These are phyloP conservation scores for Brachyopa scutellaris DNA, from an alignment of 2,888 invertebrate genomes.

Conservation along the genomic window DNA sequence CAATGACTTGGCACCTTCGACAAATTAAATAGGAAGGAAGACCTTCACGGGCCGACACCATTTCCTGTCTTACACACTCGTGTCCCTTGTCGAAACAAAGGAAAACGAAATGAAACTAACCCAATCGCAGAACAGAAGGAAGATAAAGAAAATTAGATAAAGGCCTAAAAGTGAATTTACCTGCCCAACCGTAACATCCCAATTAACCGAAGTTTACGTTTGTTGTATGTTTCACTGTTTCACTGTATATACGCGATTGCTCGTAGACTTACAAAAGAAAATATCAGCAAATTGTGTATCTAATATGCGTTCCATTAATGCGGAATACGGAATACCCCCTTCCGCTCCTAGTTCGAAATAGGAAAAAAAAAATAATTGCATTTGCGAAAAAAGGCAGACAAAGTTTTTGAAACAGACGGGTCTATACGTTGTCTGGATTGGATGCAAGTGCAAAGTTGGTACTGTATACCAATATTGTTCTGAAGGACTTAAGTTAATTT, in stretches of 20 bases:
- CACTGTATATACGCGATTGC: neutral
- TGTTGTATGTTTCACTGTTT: conserved; percentile 2
- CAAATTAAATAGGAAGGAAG: conserved; percentile 14
- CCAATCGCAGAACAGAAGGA: neutral
- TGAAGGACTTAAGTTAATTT: too few relatives aligned
- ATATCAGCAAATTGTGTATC: conserved; percentile 32
- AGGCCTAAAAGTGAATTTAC: conserved; percentile 58
- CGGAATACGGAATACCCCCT: conserved; percentile 1
- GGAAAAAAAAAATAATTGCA: too few relatives aligned
- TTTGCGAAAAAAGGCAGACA: too few relatives aligned
- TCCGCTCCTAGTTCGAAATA: neutral
- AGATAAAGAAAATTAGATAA: conserved; percentile 50
- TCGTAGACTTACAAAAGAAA: neutral
- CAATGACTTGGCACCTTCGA: conserved; percentile 37
- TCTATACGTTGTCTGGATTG: too few relatives aligned
- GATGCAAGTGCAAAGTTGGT: too few relatives aligned
- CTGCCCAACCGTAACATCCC: conserved; percentile 56
- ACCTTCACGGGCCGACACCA: neutral
- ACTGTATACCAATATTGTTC: too few relatives aligned
- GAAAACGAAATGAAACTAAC: conserved; percentile 27
- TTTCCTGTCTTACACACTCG: neutral
- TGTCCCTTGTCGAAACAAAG: neutral
- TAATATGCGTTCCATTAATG: conserved; percentile 24
- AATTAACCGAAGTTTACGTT: conserved; percentile 50
- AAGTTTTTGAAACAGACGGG: too few relatives aligned